Evolutionary conservation across 2,888 invertebrate species (phyloP), one percentile per base, ranked within the genome.

Genomic region (Drosophila diplacantha): DNA sequence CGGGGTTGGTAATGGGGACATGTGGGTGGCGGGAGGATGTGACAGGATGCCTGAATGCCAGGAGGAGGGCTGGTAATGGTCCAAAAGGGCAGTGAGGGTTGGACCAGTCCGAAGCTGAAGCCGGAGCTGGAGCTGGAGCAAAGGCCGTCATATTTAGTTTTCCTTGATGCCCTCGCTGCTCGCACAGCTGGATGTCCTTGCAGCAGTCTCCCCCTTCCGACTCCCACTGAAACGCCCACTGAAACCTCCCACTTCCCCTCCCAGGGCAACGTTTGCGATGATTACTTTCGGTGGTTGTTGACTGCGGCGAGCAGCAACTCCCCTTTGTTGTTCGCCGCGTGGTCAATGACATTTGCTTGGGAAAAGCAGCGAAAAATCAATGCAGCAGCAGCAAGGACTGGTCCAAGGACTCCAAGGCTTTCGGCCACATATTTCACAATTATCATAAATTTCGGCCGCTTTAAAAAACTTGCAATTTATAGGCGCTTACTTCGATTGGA

Each of bases 281-380:
- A 78, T 78, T 78, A 78, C 77, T 81, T 78, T 77, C 78, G 75
- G 77, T 77, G 77, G 77, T 77, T 77, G 81, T 70, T 78, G 72
- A 66, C 67, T 73, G 68, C 60, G 65, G 63, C 61, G 32, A 43
- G 66, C 39, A 14, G 46, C 9, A 72, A 78, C 81, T 79, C 81
- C 77, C 76, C 79, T 81, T 78, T 81, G 79, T 78, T 78, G 77
- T 81, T 62, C 60, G 69, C 67, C 64, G 51, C 67, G 65, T 79
- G 79, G 79, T 79, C 79, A 79, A 82, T 80, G 79, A 79, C 79
- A 80, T 82, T 77, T 70, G 68, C 69, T 71, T 51, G 61, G 52
- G 26, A 58, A 50, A 54, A 26, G 18, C 58, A 26, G 43, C 59
- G 51, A 65, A 80, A 73, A 76, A 76, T 76, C 75, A 76, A 76